Percentiles rank a stretch among this genome's conserved stretches.
These are phyloP conservation scores for Hipposideros larvatus DNA, from an alignment of 2,797 vertebrate species.

Conservation along the genomic window DNA sequence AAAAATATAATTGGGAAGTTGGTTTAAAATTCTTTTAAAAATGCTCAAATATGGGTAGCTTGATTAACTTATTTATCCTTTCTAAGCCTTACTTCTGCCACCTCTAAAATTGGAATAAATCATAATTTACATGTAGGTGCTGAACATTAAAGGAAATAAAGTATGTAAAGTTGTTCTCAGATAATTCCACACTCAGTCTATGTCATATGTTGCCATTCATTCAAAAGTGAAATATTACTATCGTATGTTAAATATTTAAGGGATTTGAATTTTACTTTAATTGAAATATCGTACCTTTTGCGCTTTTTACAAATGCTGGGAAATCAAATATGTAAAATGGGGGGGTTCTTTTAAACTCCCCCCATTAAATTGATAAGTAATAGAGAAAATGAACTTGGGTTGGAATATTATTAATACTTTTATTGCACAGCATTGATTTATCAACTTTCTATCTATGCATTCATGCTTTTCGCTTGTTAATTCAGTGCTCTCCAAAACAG, in stretches of 20 bases:
- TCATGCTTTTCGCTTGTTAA: background rate
- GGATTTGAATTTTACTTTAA: constrained; percentile 28
- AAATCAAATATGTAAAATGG: background rate
- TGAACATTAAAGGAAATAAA: constrained; percentile 30
- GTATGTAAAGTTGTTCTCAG: background rate
- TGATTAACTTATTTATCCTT: background rate
- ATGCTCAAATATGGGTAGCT: background rate
- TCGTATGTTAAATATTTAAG: constrained; percentile 13
- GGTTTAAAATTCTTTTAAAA: background rate
- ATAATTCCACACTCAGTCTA: background rate
- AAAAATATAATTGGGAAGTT: background rate
- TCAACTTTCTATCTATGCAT: background rate
- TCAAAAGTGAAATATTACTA: background rate
- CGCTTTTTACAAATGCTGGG: background rate
- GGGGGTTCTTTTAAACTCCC: background rate
- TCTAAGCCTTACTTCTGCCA: background rate
- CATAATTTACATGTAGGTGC: background rate
- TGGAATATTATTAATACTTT: background rate
- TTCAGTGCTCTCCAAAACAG: background rate
- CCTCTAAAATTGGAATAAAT: background rate
- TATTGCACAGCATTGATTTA: background rate
- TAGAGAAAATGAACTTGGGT: background rate
- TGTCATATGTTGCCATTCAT: background rate
- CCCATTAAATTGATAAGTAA: background rate
- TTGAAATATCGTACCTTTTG: background rate